phyloP scores from a whole-genome alignment of 2,797 vertebrate species.

The Hoplostethus atlanticus region DNA sequence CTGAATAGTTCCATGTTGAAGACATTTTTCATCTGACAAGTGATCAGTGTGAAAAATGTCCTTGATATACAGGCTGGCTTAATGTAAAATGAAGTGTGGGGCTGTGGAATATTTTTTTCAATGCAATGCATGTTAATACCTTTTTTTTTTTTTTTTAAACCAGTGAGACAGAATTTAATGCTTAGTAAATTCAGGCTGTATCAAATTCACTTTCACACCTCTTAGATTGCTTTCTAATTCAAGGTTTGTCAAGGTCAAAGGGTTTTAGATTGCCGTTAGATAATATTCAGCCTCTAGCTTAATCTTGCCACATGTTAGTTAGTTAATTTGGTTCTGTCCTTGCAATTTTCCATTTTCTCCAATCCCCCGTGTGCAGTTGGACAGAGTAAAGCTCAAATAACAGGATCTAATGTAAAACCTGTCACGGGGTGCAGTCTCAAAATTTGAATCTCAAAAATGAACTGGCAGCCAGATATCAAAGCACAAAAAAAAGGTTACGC shows the following conservation, averaged over 20 bases:
- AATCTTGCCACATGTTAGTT: not conserved
- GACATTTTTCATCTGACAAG: constrained; percentile 31
- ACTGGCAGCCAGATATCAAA: not conserved
- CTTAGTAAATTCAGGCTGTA: not conserved
- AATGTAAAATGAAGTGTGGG: constrained; percentile 36
- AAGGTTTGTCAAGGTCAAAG: not conserved
- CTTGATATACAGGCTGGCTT: constrained; percentile 19
- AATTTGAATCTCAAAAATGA: not conserved
- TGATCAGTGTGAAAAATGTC: constrained; percentile 31
- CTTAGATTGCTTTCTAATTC: not conserved
- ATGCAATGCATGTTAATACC: constrained; percentile 14
- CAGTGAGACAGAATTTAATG: not conserved
- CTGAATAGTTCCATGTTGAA: constrained; percentile 40
- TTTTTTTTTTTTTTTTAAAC: constrained; percentile 14
- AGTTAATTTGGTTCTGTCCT: not conserved
- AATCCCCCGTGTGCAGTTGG: no score
- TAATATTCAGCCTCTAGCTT: not conserved
- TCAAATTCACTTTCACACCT: not conserved
- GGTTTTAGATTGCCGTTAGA: not conserved
- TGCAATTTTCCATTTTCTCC: not conserved
- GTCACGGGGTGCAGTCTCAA: not conserved
- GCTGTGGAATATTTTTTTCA: constrained; percentile 45
- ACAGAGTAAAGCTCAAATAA: not conserved
- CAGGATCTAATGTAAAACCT: not conserved
- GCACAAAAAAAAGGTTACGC: not conserved